Conservation (phyloP, 2,113 vertebrate species). For the Puma concolor region DNA sequence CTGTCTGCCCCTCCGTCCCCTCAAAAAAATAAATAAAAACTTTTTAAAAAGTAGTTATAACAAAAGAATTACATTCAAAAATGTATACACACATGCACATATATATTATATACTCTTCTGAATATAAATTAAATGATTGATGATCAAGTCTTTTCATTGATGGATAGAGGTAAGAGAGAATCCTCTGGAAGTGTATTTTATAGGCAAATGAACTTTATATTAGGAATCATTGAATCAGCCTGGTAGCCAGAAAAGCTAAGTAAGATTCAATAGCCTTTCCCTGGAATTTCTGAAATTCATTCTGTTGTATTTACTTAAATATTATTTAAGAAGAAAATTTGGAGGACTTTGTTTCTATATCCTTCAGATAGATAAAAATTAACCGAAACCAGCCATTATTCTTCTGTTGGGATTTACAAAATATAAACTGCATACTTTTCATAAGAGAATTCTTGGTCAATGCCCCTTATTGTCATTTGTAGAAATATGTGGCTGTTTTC, state of each 20-base stretch:
- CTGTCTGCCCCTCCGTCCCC: too few species aligned
- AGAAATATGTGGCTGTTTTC: background rate
- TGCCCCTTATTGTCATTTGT: background rate
- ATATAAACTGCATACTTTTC: background rate
- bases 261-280: background rate
- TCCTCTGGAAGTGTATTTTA: background rate
- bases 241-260: background rate
- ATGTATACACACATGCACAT: background rate
- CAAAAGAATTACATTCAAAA: conserved; percentile 28
- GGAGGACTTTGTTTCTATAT: background rate
- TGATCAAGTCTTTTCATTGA: background rate
- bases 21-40: too few species aligned
- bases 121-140: conserved; percentile 2
- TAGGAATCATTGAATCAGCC: background rate
- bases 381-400: background rate
- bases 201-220: background rate
- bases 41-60: too few species aligned
- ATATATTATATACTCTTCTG: background rate
- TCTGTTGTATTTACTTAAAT: background rate
- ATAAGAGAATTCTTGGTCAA: background rate
- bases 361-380: conserved; percentile 14
- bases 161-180: conserved; percentile 52
- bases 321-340: conserved; percentile 42
- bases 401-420: background rate
- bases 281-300: conserved; percentile 50